Conservation (phyloP, 1,140 invertebrate genomes). For the Archivesica marissinica region DNA sequence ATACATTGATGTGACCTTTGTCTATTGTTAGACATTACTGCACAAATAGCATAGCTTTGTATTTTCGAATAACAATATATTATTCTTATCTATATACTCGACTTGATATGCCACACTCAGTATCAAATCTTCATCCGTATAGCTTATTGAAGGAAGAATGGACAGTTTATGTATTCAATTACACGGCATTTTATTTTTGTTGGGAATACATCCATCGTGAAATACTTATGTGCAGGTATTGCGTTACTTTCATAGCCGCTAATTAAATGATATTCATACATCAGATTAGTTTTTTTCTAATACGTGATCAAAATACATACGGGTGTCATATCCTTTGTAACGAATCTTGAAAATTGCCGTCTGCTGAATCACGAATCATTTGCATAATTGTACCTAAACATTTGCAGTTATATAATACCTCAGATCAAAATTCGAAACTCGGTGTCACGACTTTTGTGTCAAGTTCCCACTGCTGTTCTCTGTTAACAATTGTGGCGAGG, state of each 20-base stretch:
- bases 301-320: neutral
- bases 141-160: too few species aligned
- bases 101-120: neutral
- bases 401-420: constrained; percentile 6
- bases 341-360: neutral
- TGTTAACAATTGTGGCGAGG: too few species aligned
- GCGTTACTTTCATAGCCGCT: constrained; percentile 4
- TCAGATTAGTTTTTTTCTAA: neutral
- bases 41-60: too few species aligned
- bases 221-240: neutral
- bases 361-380: neutral
- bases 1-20: too few species aligned
- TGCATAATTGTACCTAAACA: neutral
- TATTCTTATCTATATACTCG: too few species aligned
- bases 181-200: neutral
- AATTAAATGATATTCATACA: constrained; percentile 35
- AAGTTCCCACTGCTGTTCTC: too few species aligned
- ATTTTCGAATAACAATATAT: too few species aligned
- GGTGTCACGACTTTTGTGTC: neutral
- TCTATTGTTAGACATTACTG: too few species aligned
- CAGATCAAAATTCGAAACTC: neutral
- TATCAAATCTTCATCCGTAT: too few species aligned
- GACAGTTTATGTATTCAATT: neutral
- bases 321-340: neutral
- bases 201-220: neutral